Evolutionary conservation across 2,113 vertebrate species (phyloP).

Genomic region (Sinocyclocheilus anshuiensis): DNA sequence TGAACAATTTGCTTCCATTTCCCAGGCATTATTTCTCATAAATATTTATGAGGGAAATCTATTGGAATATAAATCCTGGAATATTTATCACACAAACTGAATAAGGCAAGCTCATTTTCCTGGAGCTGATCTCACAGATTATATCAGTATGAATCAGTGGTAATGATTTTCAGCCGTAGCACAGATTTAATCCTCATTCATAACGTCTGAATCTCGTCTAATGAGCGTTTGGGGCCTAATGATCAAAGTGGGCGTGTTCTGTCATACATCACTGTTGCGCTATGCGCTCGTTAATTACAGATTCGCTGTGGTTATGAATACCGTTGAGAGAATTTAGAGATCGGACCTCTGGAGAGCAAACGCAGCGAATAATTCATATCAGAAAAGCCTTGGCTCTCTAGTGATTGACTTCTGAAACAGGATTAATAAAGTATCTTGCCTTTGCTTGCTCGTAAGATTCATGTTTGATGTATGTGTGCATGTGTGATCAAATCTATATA

Average conservation of each 20-base stretch:
- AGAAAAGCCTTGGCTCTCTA: neutral
- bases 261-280: neutral
- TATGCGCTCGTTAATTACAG: neutral
- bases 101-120: slow-evolving; percentile 27
- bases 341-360: neutral
- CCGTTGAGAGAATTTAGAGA: slow-evolving; percentile 2
- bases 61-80: neutral
- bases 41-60: slow-evolving; percentile 35
- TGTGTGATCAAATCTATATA: neutral
- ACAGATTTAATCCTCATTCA: neutral
- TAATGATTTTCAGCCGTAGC: neutral
- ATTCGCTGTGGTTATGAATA: neutral
- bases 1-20: neutral
- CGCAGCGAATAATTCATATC: neutral
- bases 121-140: neutral
- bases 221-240: neutral
- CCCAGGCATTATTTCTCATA: neutral
- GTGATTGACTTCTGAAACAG: neutral
- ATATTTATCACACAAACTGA: slow-evolving; percentile 2
- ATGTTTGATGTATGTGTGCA: neutral
- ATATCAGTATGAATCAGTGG: slow-evolving; percentile 12
- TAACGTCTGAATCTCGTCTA: neutral
- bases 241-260: slow-evolving; percentile 11
- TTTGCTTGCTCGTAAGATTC: neutral
- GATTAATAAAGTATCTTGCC: neutral